Percentiles rank a stretch among this genome's conserved stretches.
Evolutionary conservation across 1,140 invertebrate genomes (phyloP).

Genomic region (Globodera ellingtonae): DNA sequence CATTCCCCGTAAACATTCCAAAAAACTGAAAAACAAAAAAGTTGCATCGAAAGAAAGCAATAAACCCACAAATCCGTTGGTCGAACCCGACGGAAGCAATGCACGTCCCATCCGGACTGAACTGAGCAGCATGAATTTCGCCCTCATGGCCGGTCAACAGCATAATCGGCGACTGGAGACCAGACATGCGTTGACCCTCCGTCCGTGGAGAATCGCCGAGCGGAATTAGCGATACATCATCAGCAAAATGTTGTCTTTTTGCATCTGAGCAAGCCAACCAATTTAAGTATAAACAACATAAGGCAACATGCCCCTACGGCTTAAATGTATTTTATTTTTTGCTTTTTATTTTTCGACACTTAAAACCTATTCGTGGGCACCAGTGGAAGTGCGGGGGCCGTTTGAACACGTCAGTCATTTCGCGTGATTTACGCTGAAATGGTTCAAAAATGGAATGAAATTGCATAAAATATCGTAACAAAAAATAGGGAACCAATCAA

Average conservation of each 20-base stretch:
- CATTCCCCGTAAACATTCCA: conserved; percentile 98
- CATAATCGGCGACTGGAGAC: conserved; percentile 85
- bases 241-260: conserved; percentile 32
- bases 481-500: no score
- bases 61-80: conserved; percentile 85
- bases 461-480: not conserved
- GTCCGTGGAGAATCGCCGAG: conserved; percentile 15
- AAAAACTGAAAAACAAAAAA: conserved; percentile 74
- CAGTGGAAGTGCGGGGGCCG: conserved; percentile 35
- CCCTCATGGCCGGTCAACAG: conserved; percentile 92
- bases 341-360: not conserved
- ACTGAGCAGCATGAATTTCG: conserved; percentile 88
- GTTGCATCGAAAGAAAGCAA: conserved; percentile 21
- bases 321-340: no score
- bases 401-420: conserved; percentile 43
- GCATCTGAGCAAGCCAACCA: conserved; percentile 21
- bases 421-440: not conserved
- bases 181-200: conserved; percentile 19
- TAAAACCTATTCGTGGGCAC: conserved; percentile 26
- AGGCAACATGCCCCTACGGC: not conserved
- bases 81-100: conserved; percentile 94
- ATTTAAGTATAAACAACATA: conserved; percentile 11
- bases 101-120: conserved; percentile 92
- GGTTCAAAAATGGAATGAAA: not conserved
- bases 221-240: conserved; percentile 5